These are phyloP conservation scores for Halichoerus grypus DNA, from an alignment of 2,113 vertebrate genomes.

Conservation along the genomic window DNA sequence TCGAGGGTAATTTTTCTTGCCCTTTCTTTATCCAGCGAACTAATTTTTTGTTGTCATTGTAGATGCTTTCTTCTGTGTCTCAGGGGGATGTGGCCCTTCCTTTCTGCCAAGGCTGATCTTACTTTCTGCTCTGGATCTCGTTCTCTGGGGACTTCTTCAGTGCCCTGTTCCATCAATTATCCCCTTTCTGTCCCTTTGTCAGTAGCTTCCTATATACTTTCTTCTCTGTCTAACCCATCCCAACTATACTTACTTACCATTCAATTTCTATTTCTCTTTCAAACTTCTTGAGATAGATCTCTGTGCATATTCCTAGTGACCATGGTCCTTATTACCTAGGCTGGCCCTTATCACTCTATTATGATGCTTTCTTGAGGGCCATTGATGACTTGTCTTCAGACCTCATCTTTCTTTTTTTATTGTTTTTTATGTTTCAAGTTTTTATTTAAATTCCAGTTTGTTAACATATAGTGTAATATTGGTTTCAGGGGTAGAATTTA, in stretches of 20 bases:
- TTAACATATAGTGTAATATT: not conserved
- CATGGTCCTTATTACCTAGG: not conserved
- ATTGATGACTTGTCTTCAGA: not conserved
- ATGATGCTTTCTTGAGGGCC: not conserved
- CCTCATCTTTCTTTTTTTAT: not conserved
- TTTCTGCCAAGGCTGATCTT: not conserved
- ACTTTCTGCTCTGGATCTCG: not conserved
- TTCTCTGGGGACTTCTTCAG: accelerated
- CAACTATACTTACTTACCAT: not conserved
- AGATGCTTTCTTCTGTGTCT: not conserved
- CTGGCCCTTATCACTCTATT: not conserved
- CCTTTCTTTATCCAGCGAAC: not conserved
- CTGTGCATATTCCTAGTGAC: not conserved
- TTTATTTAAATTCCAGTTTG: not conserved
- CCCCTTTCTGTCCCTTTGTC: not conserved
- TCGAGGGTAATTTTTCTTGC: not conserved
- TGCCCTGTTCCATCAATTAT: not conserved
- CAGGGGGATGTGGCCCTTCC: not conserved
- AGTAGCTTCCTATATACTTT: not conserved
- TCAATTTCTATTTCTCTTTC: not conserved
- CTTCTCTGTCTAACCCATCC: not conserved
- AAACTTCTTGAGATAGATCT: not conserved
- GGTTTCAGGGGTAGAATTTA: not conserved
- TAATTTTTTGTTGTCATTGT: not conserved
- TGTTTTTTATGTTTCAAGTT: not conserved